A percentile compares a stretch with the other conserved stretches of the same genome.
Evolutionary conservation across 2,797 vertebrate species (phyloP).

Genomic region (Pangasius krempfi): DNA sequence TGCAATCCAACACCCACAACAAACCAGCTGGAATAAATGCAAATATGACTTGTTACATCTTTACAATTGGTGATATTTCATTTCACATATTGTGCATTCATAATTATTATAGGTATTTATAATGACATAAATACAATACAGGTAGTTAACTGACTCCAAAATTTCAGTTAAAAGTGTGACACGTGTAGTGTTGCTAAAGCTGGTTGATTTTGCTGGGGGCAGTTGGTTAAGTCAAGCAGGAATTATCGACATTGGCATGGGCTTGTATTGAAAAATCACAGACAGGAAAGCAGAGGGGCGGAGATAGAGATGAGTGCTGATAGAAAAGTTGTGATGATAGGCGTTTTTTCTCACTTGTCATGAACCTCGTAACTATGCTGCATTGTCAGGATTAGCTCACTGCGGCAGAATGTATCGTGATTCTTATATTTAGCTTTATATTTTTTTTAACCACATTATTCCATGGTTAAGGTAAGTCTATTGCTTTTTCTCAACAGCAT

Average conservation of each 20-base stretch:
- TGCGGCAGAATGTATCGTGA: background rate
- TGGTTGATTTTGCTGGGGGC: constrained; percentile 38
- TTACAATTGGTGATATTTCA: background rate
- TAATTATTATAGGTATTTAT: no score
- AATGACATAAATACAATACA: background rate
- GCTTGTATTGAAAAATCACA: constrained; percentile 53
- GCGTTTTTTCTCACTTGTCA: constrained; percentile 44
- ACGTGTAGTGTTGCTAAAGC: constrained; percentile 19
- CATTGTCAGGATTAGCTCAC: background rate
- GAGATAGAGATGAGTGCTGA: constrained; percentile 45
- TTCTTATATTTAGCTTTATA: background rate
- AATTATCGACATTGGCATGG: constrained; percentile 65
- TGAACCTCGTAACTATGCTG: constrained; percentile 46
- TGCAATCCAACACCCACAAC: background rate
- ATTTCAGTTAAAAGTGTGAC: constrained; percentile 30
- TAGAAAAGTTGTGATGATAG: constrained; percentile 56
- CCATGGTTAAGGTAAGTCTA: constrained; percentile 38
- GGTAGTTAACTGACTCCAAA: background rate
- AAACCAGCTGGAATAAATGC: background rate
- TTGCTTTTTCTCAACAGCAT: background rate
- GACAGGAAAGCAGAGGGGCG: constrained; percentile 48
- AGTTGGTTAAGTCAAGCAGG: constrained; percentile 36
- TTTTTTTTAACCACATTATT: background rate
- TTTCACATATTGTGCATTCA: background rate
- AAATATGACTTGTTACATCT: background rate